These are phyloP conservation scores for Pteronura brasiliensis DNA, from an alignment of 2,113 vertebrate species.

Conservation along the genomic window DNA sequence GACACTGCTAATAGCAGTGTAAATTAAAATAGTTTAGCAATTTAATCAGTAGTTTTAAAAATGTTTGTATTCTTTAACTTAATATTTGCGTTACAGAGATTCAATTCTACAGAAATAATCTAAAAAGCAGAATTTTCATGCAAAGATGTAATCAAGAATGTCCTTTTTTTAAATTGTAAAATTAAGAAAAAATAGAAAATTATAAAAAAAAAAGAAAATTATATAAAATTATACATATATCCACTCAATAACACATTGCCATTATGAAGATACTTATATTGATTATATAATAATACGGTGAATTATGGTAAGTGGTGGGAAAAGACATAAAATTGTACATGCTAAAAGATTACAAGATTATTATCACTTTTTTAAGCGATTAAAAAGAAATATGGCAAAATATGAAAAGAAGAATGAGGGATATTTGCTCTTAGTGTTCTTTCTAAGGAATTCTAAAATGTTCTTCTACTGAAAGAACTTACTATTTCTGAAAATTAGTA, in stretches of 20 bases:
- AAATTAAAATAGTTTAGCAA: background rate
- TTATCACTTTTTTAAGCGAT: background rate
- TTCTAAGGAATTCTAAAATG: background rate
- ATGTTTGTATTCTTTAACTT: background rate
- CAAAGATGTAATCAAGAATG: background rate
- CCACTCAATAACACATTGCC: background rate
- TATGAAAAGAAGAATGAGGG: background rate
- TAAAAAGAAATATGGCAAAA: background rate
- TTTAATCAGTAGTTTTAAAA: background rate
- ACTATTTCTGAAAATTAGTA: background rate
- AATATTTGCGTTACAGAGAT: conserved; percentile 21
- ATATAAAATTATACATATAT: conserved; percentile 15
- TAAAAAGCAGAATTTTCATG: conserved; percentile 9
- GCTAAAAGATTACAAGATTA: background rate
- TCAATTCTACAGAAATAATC: background rate
- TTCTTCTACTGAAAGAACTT: background rate
- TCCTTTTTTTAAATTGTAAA: background rate
- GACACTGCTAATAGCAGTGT: background rate
- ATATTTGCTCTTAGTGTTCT: conserved; percentile 10
- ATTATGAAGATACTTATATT: background rate
- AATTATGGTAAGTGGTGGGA: background rate
- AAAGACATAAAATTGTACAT: background rate
- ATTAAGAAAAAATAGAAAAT: background rate
- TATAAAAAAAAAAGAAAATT: background rate
- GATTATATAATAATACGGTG: background rate